Evolutionary conservation across 2,797 vertebrate species (phyloP), one percentile per base, ranked within the genome.

Genomic region (Xyrichtys novacula): DNA sequence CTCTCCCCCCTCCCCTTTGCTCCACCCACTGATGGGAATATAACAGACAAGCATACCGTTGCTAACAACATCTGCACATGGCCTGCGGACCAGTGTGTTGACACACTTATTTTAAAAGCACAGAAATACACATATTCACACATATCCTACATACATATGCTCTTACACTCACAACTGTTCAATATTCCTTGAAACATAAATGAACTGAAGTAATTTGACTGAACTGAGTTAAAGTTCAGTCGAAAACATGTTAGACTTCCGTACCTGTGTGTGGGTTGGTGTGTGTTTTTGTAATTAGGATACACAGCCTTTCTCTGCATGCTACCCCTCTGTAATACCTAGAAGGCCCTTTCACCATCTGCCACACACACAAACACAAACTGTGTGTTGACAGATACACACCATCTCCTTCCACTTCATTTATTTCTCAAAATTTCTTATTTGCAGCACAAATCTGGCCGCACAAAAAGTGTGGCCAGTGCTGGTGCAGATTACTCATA

Each of bases 341-440:
- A 63, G 76, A 78, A 90, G 90, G 78, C 76, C 65, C 31, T 11
- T 82, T 75, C 80, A 74, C 89, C 91, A 93, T 92, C 91, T 93
- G 87, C 66, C 69, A 65, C 32, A 65, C 65, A 46, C 7, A 16
- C 19, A 49, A 22, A 58, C 46, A 57, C 17, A 64, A 17, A 40
- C 15, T 38, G 22, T 54, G 46, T 64, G 46, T 66, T 61, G 25
- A 47, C 40, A 39, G 8, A 73, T 7, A 63, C 48, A 43, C 38
- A 44, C 43, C 55, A 15, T 57, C 63, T 78, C 55, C 9, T 23
- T 56, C 42, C 59, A 47, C 19, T n/a, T 25, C 9, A 0, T 34
- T 28, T 11, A 17, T 44, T 12, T 0, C 17, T 7, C 4, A 5
- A 19, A 32, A 23, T 47, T 28, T 26, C 5, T 26, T 3, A 26